phyloP scores from a whole-genome alignment of 2,113 vertebrate species.

The Muntiacus muntjak region DNA sequence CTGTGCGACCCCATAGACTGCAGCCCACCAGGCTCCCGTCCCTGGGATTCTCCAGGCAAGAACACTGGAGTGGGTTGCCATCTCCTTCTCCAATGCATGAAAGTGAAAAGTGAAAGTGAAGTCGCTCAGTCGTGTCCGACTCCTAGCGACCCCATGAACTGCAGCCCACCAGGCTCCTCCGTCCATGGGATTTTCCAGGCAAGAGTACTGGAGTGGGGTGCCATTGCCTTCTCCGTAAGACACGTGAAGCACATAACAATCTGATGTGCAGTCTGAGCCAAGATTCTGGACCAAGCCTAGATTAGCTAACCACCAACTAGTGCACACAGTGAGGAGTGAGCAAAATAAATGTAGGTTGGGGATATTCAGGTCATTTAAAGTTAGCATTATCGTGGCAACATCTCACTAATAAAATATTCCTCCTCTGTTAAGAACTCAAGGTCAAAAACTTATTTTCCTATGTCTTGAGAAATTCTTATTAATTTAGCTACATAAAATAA shows the following conservation, averaged over 20 bases:
- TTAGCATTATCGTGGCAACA: background rate
- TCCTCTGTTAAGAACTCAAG: background rate
- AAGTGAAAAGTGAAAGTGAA: too few relatives aligned
- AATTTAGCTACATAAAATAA: background rate
- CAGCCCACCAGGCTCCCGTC: too few relatives aligned
- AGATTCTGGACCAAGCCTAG: background rate
- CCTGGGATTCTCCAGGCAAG: too few relatives aligned
- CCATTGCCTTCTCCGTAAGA: too few relatives aligned
- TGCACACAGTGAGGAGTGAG: fast-evolving
- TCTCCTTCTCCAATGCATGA: too few relatives aligned
- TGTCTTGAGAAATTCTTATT: background rate
- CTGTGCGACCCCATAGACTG: too few relatives aligned
- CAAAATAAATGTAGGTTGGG: background rate
- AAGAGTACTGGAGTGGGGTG: too few relatives aligned
- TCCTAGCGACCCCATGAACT: too few relatives aligned
- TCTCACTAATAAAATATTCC: background rate
- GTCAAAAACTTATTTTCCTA: background rate
- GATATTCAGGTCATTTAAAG: background rate
- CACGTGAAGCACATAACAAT: background rate
- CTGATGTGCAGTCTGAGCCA: background rate
- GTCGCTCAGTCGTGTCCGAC: too few relatives aligned
- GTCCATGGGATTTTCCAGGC: too few relatives aligned
- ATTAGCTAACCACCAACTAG: background rate
- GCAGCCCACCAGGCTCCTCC: too few relatives aligned
- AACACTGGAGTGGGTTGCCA: too few relatives aligned